Evolutionary conservation across 1,140 invertebrate genomes (phyloP).

Genomic region (Choristoneura fumiferana): DNA sequence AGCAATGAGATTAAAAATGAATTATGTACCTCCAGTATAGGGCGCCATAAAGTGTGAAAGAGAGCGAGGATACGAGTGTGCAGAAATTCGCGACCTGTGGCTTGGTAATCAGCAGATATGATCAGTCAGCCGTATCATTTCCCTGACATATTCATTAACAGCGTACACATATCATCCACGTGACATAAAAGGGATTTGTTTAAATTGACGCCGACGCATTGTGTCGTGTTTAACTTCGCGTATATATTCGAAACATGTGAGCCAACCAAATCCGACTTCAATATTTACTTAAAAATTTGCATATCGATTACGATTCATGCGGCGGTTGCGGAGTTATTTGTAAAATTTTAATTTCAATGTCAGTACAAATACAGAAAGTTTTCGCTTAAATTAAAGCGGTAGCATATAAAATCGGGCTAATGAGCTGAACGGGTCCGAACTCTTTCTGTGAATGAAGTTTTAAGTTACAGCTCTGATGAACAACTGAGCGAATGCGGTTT

Average conservation of each 20-base stretch:
- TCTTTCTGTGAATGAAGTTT: constrained; percentile 34
- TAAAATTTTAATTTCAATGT: background rate
- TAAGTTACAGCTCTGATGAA: constrained; percentile 44
- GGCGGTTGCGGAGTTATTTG: background rate
- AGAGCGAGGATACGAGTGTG: constrained; percentile 15
- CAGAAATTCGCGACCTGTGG: constrained; percentile 21
- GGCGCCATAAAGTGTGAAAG: constrained; percentile 30
- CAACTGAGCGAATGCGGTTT: constrained; percentile 67
- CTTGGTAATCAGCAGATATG: constrained; percentile 17
- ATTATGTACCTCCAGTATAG: constrained; percentile 43
- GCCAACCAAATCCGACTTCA: background rate
- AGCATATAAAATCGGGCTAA: constrained; percentile 4
- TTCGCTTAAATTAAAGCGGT: background rate
- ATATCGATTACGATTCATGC: background rate
- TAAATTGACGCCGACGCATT: background rate
- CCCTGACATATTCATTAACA: constrained; percentile 15
- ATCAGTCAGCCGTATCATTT: constrained; percentile 6
- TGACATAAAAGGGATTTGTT: background rate
- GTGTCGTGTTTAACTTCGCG: background rate
- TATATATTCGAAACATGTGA: background rate
- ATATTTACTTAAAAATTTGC: background rate
- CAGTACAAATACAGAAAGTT: background rate
- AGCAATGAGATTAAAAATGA: constrained; percentile 70
- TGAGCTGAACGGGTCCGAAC: constrained; percentile 10
- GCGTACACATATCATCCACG: background rate